Evolutionary conservation across 2,888 invertebrate genomes (phyloP).

Genomic region (Melinaea marsaeus): DNA sequence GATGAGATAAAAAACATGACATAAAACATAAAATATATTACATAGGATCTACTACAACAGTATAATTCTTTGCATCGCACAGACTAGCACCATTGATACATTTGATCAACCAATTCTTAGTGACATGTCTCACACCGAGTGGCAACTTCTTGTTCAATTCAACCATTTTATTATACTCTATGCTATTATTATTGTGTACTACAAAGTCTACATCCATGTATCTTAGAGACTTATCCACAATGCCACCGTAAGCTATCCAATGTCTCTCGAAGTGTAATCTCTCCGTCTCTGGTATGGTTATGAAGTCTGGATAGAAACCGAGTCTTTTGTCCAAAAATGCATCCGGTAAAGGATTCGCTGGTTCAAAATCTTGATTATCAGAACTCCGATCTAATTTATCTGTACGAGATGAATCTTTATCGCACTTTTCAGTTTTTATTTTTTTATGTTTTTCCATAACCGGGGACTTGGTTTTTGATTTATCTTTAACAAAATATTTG

Average conservation of each 20-base stretch:
- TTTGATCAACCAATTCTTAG: conserved; percentile 60
- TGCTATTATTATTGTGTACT: conserved; percentile 52
- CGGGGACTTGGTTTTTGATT: conserved; percentile 7
- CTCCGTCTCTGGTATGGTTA: conserved; percentile 61
- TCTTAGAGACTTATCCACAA: conserved; percentile 58
- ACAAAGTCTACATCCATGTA: conserved; percentile 57
- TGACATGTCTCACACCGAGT: conserved; percentile 53
- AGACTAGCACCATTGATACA: conserved; percentile 59
- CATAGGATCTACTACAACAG: conserved; percentile 49
- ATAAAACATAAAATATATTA: not conserved
- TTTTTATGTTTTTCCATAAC: not conserved
- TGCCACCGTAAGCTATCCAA: conserved; percentile 81
- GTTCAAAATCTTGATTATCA: conserved; percentile 28
- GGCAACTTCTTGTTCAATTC: conserved; percentile 49
- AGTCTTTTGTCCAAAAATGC: conserved; percentile 53
- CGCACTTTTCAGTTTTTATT: conserved; percentile 18
- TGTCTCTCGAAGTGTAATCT: conserved; percentile 71
- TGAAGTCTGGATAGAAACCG: conserved; percentile 70
- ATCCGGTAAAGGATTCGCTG: conserved; percentile 57
- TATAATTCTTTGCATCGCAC: conserved; percentile 52
- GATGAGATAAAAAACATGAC: not conserved
- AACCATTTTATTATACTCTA: conserved; percentile 49
- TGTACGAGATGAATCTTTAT: conserved; percentile 8
- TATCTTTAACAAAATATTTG: conserved; percentile 30
- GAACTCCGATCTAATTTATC: conserved; percentile 24